A percentile compares a stretch with the other conserved stretches of the same genome.
phyloP scores from a whole-genome alignment of 2,113 vertebrate genomes.

The Dipodomys stephensi region DNA sequence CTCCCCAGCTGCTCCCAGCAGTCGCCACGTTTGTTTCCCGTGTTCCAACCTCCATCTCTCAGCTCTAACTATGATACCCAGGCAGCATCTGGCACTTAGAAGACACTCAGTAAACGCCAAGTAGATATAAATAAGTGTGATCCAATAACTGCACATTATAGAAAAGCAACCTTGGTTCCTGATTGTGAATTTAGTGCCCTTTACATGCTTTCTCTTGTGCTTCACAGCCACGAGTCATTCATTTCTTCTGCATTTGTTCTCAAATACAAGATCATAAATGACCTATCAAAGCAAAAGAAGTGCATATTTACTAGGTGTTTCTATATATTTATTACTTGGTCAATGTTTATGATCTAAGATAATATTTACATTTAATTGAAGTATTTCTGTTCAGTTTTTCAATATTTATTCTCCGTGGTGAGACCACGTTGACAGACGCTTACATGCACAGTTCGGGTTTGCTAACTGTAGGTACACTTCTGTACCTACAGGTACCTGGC shows the following conservation, averaged over 20 bases:
- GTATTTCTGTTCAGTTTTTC: neutral
- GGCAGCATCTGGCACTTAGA: accelerated
- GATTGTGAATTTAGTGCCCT: neutral
- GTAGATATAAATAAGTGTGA: neutral
- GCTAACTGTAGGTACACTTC: neutral
- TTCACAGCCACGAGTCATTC: neutral
- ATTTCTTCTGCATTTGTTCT: neutral
- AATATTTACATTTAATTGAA: neutral
- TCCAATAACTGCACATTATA: neutral
- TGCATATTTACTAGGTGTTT: conserved; percentile 21
- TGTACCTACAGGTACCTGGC: neutral
- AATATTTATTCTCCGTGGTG: neutral
- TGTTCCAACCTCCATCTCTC: neutral
- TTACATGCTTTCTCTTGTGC: neutral
- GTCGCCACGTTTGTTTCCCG: neutral
- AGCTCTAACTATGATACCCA: too few species aligned
- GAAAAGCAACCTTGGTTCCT: neutral
- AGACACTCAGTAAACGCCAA: accelerated
- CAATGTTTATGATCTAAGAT: neutral
- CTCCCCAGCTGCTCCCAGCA: neutral
- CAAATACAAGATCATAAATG: neutral
- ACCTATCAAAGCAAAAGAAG: neutral
- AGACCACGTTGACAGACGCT: neutral
- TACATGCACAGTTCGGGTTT: neutral
- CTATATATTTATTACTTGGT: neutral